These are phyloP conservation scores for Amblyopsis rosae DNA, from an alignment of 2,113 vertebrate genomes.

Conservation along the genomic window DNA sequence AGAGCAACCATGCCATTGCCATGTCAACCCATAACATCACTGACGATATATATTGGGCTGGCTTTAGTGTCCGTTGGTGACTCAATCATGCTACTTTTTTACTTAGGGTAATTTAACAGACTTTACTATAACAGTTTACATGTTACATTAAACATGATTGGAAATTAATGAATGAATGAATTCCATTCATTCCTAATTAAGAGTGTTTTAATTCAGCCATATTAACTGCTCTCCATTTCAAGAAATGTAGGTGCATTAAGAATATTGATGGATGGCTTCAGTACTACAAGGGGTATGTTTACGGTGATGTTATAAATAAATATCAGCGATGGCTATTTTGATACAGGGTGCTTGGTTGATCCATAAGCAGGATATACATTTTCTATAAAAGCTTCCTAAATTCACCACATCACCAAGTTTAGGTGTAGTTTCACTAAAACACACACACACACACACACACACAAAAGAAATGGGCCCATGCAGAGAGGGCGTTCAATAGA, in stretches of 20 bases:
- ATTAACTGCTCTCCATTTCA: slow-evolving; percentile 18
- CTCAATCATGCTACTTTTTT: slow-evolving; percentile 29
- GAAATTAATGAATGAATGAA: background rate
- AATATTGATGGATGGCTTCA: slow-evolving; percentile 5
- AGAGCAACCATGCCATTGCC: slow-evolving; percentile 12
- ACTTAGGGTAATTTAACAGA: background rate
- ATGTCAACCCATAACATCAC: slow-evolving; percentile 13
- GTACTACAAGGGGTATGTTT: slow-evolving; percentile 23
- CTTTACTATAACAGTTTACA: slow-evolving; percentile 1
- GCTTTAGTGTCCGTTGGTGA: background rate
- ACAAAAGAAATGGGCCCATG: slow-evolving; percentile 24
- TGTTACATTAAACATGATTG: background rate
- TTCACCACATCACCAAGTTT: slow-evolving; percentile 16
- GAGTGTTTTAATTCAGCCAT: too few species aligned
- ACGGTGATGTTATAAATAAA: slow-evolving; percentile 1
- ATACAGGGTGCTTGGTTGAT: slow-evolving; percentile 16
- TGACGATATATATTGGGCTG: background rate
- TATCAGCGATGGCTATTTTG: slow-evolving; percentile 3
- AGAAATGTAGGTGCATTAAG: slow-evolving; percentile 10
- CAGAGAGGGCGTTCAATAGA: slow-evolving; percentile 23
- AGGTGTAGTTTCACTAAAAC: slow-evolving; percentile 34
- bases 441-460: background rate
- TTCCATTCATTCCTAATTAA: too few species aligned
- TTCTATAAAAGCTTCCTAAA: slow-evolving; percentile 8
- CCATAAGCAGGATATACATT: slow-evolving; percentile 4